phyloP scores from a whole-genome alignment of 1,140 invertebrate species.

The Oreohelix idahoensis region DNA sequence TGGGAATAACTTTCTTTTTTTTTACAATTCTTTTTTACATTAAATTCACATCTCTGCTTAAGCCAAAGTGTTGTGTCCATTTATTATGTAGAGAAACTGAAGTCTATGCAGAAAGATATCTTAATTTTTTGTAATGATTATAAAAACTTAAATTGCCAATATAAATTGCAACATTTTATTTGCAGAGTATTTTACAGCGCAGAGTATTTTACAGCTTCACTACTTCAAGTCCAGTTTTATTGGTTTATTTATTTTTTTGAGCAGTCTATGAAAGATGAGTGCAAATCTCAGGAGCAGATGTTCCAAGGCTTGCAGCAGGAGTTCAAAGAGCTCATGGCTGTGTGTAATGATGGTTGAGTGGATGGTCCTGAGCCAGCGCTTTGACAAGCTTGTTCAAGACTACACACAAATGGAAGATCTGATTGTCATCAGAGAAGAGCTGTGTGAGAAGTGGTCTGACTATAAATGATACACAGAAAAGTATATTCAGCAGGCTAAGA shows the following conservation, averaged over 20 bases:
- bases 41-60: too few relatives aligned
- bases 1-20: conserved; percentile 31
- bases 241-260: not conserved
- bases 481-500: conserved; percentile 76
- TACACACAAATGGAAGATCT: conserved; percentile 78
- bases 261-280: conserved; percentile 67
- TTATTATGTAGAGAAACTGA: too few relatives aligned
- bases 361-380: conserved; percentile 82
- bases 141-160: too few relatives aligned
- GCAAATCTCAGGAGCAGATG: conserved; percentile 57
- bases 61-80: too few relatives aligned
- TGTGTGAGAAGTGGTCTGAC: conserved; percentile 89
- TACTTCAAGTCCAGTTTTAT: too few relatives aligned
- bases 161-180: too few relatives aligned
- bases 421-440: conserved; percentile 80
- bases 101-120: too few relatives aligned
- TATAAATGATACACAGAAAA: conserved; percentile 84
- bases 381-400: conserved; percentile 81
- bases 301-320: conserved; percentile 78
- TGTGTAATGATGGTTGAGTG: conserved; percentile 81
- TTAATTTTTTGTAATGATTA: too few relatives aligned
- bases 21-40: not conserved
- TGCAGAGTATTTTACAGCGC: too few relatives aligned
- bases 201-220: too few relatives aligned
- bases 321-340: conserved; percentile 82